Conservation (phyloP, 2,797 vertebrate species). For the Chromobotia macracanthus region DNA sequence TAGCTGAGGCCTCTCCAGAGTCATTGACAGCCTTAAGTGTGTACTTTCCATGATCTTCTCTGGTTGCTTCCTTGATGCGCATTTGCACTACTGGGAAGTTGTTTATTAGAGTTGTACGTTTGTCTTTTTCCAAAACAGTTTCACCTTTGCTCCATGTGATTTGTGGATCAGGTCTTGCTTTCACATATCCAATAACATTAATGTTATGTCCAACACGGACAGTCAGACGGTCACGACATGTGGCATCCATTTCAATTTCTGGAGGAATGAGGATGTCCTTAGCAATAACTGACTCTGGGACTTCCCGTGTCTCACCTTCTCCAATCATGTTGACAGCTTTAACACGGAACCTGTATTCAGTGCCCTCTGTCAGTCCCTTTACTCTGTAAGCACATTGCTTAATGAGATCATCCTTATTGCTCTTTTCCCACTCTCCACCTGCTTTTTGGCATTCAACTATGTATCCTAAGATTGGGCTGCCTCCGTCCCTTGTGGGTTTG, state of each 20-base stretch:
- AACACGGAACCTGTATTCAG: constrained; percentile 92
- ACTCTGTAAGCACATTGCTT: constrained; percentile 90
- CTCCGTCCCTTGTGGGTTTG: constrained; percentile 93
- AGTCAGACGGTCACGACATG: constrained; percentile 87
- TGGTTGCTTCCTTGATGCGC: constrained; percentile 89
- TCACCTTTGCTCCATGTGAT: constrained; percentile 94
- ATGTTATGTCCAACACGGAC: constrained; percentile 96
- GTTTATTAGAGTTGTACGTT: constrained; percentile 81
- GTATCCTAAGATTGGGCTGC: constrained; percentile 95
- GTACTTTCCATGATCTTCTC: constrained; percentile 94
- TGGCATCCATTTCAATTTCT: constrained; percentile 92
- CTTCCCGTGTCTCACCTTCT: constrained; percentile 92
- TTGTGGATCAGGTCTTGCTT: constrained; percentile 92
- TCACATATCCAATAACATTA: constrained; percentile 88
- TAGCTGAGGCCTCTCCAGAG: constrained; percentile 91
- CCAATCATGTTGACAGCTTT: constrained; percentile 93
- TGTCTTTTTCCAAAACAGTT: constrained; percentile 81
- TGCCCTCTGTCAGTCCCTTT: constrained; percentile 88
- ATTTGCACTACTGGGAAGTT: constrained; percentile 89
- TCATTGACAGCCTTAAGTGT: constrained; percentile 90
- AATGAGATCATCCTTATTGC: constrained; percentile 92
- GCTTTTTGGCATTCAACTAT: constrained; percentile 90
- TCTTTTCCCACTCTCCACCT: constrained; percentile 88
- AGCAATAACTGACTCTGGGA: constrained; percentile 89
- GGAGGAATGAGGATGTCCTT: constrained; percentile 96